Conservation (phyloP, 2,113 vertebrate genomes). For the human region DNA sequence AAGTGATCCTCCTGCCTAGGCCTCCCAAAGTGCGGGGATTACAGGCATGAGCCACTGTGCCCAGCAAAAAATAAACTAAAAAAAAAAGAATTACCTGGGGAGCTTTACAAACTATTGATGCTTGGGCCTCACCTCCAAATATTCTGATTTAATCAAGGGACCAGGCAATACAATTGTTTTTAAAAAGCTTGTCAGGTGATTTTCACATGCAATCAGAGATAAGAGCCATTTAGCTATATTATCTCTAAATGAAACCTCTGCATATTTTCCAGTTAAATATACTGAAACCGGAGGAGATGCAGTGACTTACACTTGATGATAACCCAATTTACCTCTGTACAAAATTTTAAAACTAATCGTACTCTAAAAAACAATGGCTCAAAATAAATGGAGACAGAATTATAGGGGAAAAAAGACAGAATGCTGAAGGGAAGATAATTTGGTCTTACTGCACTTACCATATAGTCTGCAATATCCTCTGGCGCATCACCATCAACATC, state of each 20-base stretch:
- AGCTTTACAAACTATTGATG: not conserved
- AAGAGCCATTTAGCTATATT: conserved; percentile 12
- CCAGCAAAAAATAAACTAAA: too few relatives aligned
- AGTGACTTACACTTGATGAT: conserved; percentile 1
- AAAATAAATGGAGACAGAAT: not conserved
- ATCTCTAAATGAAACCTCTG: not conserved
- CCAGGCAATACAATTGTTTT: not conserved
- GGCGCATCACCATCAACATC: conserved; percentile 94
- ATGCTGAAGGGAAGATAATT: not conserved
- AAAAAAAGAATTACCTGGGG: not conserved
- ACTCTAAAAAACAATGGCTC: not conserved
- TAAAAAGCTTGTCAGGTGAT: not conserved
- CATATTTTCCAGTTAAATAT: conserved; percentile 43
- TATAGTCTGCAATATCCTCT: conserved; percentile 94
- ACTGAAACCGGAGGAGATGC: not conserved
- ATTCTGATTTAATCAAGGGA: conserved; percentile 30
- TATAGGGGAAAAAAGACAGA: not conserved
- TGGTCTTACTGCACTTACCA: conserved; percentile 83
- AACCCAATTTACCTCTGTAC: not conserved
- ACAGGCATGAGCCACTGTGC: too few relatives aligned
- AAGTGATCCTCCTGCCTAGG: too few relatives aligned
- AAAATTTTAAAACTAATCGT: conserved; percentile 40
- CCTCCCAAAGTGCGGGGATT: too few relatives aligned
- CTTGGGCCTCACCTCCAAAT: not conserved
- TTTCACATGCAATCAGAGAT: not conserved